Percentiles rank a stretch among this genome's conserved stretches.
Evolutionary conservation across 2,113 vertebrate genomes (phyloP).

Genomic region (Fulmarus glacialis): DNA sequence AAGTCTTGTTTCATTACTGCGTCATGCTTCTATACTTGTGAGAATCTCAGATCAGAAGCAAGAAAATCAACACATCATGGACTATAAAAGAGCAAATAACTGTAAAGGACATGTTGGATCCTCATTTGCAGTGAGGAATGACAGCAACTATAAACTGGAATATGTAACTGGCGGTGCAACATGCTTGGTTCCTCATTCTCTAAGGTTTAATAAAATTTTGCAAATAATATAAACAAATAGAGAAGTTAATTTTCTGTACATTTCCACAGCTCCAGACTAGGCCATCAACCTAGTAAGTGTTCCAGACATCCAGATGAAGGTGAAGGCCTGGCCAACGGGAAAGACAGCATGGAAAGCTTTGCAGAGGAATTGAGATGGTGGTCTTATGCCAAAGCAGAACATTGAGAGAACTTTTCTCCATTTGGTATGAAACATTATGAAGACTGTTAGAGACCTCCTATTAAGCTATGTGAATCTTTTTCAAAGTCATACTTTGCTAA

Average conservation of each 20-base stretch:
- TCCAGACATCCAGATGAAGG: background rate
- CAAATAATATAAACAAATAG: background rate
- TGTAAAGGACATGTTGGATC: background rate
- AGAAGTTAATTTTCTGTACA: background rate
- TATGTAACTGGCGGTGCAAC: rapidly evolving
- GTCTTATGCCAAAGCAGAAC: background rate
- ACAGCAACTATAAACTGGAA: background rate
- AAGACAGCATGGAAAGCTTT: background rate
- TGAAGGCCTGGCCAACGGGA: background rate
- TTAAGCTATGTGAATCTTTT: background rate
- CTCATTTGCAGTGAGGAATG: background rate
- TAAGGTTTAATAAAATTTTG: background rate
- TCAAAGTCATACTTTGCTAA: background rate
- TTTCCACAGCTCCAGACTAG: background rate
- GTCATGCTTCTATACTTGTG: background rate
- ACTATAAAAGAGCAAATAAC: background rate
- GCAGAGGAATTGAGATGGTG: background rate
- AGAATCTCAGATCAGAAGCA: background rate
- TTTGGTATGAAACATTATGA: background rate
- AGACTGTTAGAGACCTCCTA: background rate
- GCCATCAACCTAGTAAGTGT: background rate
- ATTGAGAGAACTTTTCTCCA: background rate
- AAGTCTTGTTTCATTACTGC: background rate
- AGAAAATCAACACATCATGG: background rate
- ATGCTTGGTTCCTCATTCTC: background rate